Base-by-base conservation (phyloP, 2,113 vertebrate genomes). In the Pogona vitticeps region DNA sequence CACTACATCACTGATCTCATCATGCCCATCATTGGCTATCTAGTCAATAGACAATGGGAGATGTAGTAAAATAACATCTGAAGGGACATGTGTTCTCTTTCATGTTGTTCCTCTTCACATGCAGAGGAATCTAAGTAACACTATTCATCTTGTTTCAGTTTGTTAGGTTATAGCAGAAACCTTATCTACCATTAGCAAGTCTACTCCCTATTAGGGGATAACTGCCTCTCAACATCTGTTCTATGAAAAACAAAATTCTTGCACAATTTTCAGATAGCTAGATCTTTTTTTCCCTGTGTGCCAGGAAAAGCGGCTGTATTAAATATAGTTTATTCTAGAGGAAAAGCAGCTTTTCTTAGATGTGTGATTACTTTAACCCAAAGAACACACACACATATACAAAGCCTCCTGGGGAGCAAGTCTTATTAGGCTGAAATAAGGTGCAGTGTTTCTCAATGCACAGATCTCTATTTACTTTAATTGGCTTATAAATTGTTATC, bases 361-460 rank as follows among this genome's bases (percentile, higher is more conserved):
- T 84, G 82, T 31, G 83, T 13, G 3, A 65, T 59, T 89, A 89
- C 42, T 91, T 85, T 26, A 90, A 83, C 23, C 85, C 40, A 21
- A 92, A 82, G 38, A 87, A 61, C 23, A 87, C 73, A 52, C 38
- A 80, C 36, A 81, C 46, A 52, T 10, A 52, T 10, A 52, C 46
- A 93, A 81, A 10, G 82, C 26, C 7, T 84, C 46, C 83, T 87
- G 71, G 70, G 33, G 40, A 91, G 80, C 61, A 88, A 76, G 61
- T 70, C 76, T 87, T 90, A 78, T 38, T 38, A 91, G 40, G 31
- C 61, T 91, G 79, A 90, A 91, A 91, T 80, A 91, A 90, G 76
- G 40, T 33, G 15, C 42, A 82, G 21, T 67, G 12, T 91, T 21
- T 56, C 87, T 76, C 2, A 6, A 9, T 71, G 68, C 82, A 86